A percentile compares a stretch with the other conserved stretches of the same genome.
These are phyloP conservation scores for Sebastes diploproa DNA, from an alignment of 2,797 vertebrate genomes.

Conservation along the genomic window DNA sequence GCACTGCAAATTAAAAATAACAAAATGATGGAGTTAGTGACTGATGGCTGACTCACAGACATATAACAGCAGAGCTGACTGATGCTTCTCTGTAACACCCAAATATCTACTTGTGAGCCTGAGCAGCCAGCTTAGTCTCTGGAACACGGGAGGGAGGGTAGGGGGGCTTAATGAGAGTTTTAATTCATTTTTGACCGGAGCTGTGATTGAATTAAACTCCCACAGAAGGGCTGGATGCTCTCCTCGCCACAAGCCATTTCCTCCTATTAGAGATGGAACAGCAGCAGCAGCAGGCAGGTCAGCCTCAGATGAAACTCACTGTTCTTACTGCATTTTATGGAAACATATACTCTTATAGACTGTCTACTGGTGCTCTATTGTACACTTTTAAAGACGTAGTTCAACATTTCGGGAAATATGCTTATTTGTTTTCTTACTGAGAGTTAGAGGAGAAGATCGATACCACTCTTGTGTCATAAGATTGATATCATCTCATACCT, in stretches of 20 bases:
- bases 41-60: conserved; percentile 69
- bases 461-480: neutral
- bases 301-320: conserved; percentile 16
- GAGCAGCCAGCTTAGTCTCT: conserved; percentile 59
- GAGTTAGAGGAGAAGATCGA: neutral
- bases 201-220: conserved; percentile 81
- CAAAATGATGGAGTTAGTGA: conserved; percentile 63
- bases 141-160: conserved; percentile 43
- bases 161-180: conserved; percentile 75
- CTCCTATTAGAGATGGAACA: conserved; percentile 77
- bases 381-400: neutral
- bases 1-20: conserved; percentile 55
- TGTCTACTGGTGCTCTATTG: neutral
- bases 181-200: conserved; percentile 82
- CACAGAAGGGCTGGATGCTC: conserved; percentile 76
- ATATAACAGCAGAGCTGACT: conserved; percentile 48
- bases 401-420: neutral
- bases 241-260: conserved; percentile 74
- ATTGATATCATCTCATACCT: neutral
- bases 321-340: conserved; percentile 12
- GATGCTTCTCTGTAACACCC: conserved; percentile 54
- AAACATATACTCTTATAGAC: conserved; percentile 9
- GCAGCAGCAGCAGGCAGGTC: conserved; percentile 55
- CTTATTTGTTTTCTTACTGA: neutral
- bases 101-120: conserved; percentile 55